A percentile compares a stretch with the other conserved stretches of the same genome.
Evolutionary conservation across 2,888 invertebrate species (phyloP).

Genomic region (Cryptocheilus praepositus): DNA sequence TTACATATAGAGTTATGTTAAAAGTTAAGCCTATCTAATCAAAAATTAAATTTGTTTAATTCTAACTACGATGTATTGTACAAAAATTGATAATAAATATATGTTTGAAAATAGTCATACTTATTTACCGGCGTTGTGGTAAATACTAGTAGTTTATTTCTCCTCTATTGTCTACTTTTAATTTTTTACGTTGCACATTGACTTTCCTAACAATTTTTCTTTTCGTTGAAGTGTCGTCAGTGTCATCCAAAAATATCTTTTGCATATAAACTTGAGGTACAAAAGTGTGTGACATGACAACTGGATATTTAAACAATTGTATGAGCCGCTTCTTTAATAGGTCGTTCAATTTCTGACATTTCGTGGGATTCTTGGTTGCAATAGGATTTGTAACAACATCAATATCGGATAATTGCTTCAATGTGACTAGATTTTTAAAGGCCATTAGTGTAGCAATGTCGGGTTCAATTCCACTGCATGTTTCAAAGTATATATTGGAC

Average conservation of each 20-base stretch:
- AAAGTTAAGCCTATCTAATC: background rate
- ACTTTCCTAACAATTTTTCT: background rate
- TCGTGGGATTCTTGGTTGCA: background rate
- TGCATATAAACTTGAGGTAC: slow-evolving; percentile 35
- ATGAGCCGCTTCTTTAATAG: slow-evolving; percentile 59
- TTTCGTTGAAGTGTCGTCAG: background rate
- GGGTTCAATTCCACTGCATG: slow-evolving; percentile 35
- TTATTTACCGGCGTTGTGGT: background rate
- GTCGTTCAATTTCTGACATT: slow-evolving; percentile 38
- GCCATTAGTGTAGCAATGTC: slow-evolving; percentile 48
- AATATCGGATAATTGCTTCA: slow-evolving; percentile 24
- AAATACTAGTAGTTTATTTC: background rate
- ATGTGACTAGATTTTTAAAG: slow-evolving; percentile 46
- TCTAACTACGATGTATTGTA: background rate
- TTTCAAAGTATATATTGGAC: background rate
- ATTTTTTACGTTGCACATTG: background rate
- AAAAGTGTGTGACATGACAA: slow-evolving; percentile 58
- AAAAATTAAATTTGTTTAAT: too few relatives aligned
- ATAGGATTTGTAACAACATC: background rate
- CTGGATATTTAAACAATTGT: slow-evolving; percentile 65
- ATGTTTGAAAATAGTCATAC: background rate
- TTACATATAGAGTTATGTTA: background rate
- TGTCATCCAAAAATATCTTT: background rate
- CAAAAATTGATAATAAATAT: background rate
- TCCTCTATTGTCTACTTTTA: background rate